phyloP scores from a whole-genome alignment of 2,113 vertebrate genomes.

The Cyanoliseus patagonus region DNA sequence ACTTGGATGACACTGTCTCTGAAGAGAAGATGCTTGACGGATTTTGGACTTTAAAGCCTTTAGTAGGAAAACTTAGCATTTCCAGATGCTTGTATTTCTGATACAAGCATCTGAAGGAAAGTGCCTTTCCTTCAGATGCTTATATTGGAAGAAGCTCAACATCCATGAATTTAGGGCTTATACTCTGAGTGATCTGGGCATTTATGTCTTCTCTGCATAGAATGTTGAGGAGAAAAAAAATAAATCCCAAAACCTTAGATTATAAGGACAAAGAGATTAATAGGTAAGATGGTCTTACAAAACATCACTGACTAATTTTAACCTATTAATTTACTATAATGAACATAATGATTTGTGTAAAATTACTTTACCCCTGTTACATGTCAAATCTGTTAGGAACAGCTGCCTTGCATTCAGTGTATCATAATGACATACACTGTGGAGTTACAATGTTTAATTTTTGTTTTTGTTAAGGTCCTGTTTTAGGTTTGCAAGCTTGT shows the following conservation, averaged over 20 bases:
- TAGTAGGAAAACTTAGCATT: slow-evolving; percentile 60
- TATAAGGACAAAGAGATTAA: slow-evolving; percentile 29
- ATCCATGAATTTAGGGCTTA: slow-evolving; percentile 69
- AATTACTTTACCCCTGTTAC: slow-evolving; percentile 37
- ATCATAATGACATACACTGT: not conserved
- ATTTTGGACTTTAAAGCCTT: slow-evolving; percentile 78
- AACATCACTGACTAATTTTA: slow-evolving; percentile 27
- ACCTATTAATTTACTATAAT: slow-evolving; percentile 51
- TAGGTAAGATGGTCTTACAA: slow-evolving; percentile 35
- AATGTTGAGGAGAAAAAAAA: slow-evolving; percentile 23
- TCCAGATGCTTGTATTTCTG: slow-evolving; percentile 55
- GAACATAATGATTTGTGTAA: slow-evolving; percentile 46
- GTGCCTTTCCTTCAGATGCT: slow-evolving; percentile 47
- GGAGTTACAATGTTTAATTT: not conserved
- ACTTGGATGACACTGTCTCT: slow-evolving; percentile 79
- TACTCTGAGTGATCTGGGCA: slow-evolving; percentile 55
- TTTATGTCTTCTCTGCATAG: slow-evolving; percentile 23
- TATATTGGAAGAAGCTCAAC: slow-evolving; percentile 74
- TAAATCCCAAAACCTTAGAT: not conserved
- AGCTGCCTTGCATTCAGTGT: slow-evolving; percentile 54
- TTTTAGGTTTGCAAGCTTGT: not conserved
- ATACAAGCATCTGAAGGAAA: not conserved
- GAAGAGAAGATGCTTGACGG: slow-evolving; percentile 80
- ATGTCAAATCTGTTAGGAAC: slow-evolving; percentile 47
- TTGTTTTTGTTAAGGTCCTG: not conserved